Conservation (phyloP, 2,888 invertebrate genomes). For the Linnaemya tessellans region DNA sequence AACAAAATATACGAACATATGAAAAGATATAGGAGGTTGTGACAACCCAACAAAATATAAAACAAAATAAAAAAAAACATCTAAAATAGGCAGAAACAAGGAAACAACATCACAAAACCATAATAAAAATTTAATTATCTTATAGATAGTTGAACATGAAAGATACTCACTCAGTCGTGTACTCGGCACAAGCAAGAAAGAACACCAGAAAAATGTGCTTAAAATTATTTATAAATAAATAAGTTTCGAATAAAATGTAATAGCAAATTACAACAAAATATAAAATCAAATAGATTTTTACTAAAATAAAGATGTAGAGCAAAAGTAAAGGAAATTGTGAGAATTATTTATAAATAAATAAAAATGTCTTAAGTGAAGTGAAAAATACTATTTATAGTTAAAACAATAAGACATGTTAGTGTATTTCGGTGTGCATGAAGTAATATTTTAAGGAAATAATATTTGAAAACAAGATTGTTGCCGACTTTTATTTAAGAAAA, state of each 20-base stretch:
- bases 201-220: slow-evolving; percentile 47
- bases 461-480: background rate
- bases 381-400: slow-evolving; percentile 17
- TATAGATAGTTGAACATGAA: slow-evolving; percentile 59
- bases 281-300: background rate
- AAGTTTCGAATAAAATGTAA: slow-evolving; percentile 29
- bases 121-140: slow-evolving; percentile 61
- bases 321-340: background rate
- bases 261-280: slow-evolving; percentile 8
- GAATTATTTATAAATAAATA: slow-evolving; percentile 1
- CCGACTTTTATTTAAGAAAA: background rate
- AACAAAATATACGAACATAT: slow-evolving; percentile 35
- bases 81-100: slow-evolving; percentile 2
- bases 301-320: background rate
- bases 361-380: background rate
- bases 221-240: slow-evolving; percentile 61
- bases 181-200: slow-evolving; percentile 43
- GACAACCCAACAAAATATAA: slow-evolving; percentile 24
- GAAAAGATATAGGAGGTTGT: slow-evolving; percentile 58
- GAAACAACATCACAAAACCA: slow-evolving; percentile 38
- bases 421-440: background rate
- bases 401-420: background rate
- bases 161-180: slow-evolving; percentile 33
- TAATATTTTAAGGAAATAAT: background rate
- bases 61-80: background rate